These are phyloP conservation scores for Bombus ignitus DNA, from an alignment of 1,140 invertebrate genomes.

Conservation along the genomic window DNA sequence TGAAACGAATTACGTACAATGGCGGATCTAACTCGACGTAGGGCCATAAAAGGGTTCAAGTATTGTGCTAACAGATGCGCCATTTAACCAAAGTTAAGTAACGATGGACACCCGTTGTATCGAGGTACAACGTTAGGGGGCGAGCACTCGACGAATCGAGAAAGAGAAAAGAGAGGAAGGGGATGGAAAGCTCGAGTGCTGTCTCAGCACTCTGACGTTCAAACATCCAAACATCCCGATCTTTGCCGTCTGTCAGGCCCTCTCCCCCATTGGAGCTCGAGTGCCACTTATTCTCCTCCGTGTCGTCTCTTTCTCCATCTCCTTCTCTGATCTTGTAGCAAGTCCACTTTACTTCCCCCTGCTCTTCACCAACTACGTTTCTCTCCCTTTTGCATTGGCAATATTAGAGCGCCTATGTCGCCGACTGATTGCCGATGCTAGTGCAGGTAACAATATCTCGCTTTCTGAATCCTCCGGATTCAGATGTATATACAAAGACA, in stretches of 20 bases:
- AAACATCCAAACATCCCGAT: slow-evolving; percentile 82
- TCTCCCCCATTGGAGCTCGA: slow-evolving; percentile 59
- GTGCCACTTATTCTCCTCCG: slow-evolving; percentile 76
- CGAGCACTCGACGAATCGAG: slow-evolving; percentile 52
- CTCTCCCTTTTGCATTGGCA: slow-evolving; percentile 40
- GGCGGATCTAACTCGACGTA: too few species aligned
- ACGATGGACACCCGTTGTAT: slow-evolving; percentile 63
- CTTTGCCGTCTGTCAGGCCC: slow-evolving; percentile 78
- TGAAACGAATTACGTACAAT: too few species aligned
- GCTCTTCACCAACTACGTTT: slow-evolving; percentile 34
- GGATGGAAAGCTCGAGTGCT: slow-evolving; percentile 72
- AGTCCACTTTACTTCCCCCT: slow-evolving; percentile 48
- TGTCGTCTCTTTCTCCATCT: slow-evolving; percentile 57
- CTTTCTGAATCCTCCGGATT: slow-evolving; percentile 23
- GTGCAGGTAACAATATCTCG: slow-evolving; percentile 48
- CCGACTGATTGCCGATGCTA: slow-evolving; percentile 44
- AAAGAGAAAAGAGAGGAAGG: slow-evolving; percentile 3
- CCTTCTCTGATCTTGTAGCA: slow-evolving; percentile 60
- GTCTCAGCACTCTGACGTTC: slow-evolving; percentile 79
- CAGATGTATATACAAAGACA: slow-evolving; percentile 46
- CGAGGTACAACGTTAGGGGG: slow-evolving; percentile 16
- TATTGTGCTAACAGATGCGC: not conserved
- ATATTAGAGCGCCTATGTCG: slow-evolving; percentile 57
- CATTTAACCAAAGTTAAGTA: slow-evolving; percentile 21
- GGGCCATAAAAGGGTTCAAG: too few species aligned